phyloP scores from a whole-genome alignment of 2,888 invertebrate genomes.

The Chloroclysta siterata region DNA sequence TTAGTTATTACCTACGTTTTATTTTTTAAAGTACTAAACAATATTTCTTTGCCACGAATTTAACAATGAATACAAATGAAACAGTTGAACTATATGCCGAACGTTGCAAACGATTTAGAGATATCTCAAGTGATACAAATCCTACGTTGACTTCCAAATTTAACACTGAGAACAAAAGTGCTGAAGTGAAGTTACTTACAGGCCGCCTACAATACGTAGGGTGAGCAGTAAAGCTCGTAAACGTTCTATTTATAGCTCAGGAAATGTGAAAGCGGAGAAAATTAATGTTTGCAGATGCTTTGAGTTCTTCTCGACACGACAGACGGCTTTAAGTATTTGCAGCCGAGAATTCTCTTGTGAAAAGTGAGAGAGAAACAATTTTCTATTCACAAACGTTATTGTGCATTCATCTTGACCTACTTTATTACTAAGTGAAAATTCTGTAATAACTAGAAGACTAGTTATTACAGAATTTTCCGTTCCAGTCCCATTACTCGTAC shows the following conservation, averaged over 20 bases:
- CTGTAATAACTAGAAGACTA: no score
- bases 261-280: constrained; percentile 34
- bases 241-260: constrained; percentile 35
- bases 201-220: constrained; percentile 12
- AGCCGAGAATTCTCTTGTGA: constrained; percentile 7
- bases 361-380: constrained; percentile 4
- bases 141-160: no score
- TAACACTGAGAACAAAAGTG: constrained; percentile 3
- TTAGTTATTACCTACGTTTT: no score
- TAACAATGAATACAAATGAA: no score
- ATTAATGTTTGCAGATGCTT: constrained; percentile 35
- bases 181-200: constrained; percentile 16
- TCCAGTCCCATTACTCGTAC: no score
- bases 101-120: no score
- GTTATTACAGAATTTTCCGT: no score
- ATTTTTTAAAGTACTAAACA: no score
- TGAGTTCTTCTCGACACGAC: constrained; percentile 19
- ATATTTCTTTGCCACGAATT: no score
- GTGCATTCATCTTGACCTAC: background rate
- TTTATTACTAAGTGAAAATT: background rate
- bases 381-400: background rate
- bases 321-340: constrained; percentile 22
- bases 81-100: no score
- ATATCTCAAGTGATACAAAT: no score
- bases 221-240: constrained; percentile 23